Evolutionary conservation across 2,888 invertebrate genomes (phyloP).

Genomic region (Synergus itoensis): DNA sequence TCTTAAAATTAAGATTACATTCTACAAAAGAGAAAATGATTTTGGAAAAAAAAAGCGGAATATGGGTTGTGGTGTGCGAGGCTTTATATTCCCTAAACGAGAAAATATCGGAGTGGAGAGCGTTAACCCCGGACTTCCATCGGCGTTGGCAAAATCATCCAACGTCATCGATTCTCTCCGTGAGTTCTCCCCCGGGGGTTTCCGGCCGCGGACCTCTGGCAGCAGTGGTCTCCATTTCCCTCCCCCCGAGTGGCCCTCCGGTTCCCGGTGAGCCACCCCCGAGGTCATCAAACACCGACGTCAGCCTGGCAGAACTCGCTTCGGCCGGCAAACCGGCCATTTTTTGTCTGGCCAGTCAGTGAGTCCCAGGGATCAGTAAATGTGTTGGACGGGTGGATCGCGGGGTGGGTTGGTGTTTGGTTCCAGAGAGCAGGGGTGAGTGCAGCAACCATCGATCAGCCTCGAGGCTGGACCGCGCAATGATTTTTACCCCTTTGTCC

Average conservation of each 20-base stretch:
- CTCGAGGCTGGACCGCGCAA: constrained; percentile 78
- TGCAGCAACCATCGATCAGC: constrained; percentile 76
- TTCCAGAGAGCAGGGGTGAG: constrained; percentile 61
- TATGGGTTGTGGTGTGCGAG: constrained; percentile 41
- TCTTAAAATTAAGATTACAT: not conserved
- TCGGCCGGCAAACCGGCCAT: constrained; percentile 74
- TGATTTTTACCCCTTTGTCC: constrained; percentile 78
- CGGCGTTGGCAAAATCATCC: constrained; percentile 72
- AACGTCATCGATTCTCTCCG: constrained; percentile 73
- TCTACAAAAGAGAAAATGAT: not conserved
- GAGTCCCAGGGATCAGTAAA: constrained; percentile 78
- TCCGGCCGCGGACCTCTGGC: constrained; percentile 67
- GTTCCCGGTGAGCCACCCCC: constrained; percentile 58
- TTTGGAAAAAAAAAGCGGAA: constrained; percentile 42
- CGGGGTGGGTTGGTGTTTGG: constrained; percentile 59
- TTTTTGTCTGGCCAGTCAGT: constrained; percentile 78
- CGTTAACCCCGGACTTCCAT: constrained; percentile 61
- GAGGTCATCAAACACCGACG: constrained; percentile 77
- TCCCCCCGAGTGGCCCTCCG: constrained; percentile 49
- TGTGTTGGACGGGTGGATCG: constrained; percentile 60
- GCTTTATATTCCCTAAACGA: constrained; percentile 43
- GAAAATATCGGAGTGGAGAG: constrained; percentile 58
- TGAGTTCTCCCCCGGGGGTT: constrained; percentile 62
- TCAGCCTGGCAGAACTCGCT: constrained; percentile 73
- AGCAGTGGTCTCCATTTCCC: constrained; percentile 65